These are phyloP conservation scores for Leptinotarsa rubiginosa DNA, from an alignment of 2,888 invertebrate genomes.

Conservation along the genomic window DNA sequence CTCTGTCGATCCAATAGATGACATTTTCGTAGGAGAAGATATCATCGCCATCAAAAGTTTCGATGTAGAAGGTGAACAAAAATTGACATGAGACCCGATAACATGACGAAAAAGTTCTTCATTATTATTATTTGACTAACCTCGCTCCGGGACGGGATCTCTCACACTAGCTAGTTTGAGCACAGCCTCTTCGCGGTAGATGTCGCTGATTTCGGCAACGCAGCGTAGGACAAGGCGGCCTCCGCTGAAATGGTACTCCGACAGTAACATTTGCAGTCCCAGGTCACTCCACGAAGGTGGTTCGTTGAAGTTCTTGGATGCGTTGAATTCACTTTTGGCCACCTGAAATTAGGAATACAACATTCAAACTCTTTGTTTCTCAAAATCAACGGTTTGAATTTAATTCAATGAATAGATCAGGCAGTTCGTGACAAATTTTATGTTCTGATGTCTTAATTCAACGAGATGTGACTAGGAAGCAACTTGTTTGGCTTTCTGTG, in stretches of 20 bases:
- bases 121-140: conserved; percentile 66
- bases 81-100: background rate
- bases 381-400: no score
- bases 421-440: no score
- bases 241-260: conserved; percentile 70
- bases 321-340: conserved; percentile 62
- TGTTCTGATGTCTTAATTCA: no score
- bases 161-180: conserved; percentile 78
- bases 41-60: background rate
- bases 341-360: conserved; percentile 53
- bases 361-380: background rate
- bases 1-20: no score
- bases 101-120: background rate
- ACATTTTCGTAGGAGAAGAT: no score
- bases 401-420: no score
- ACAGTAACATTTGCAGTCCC: conserved; percentile 70
- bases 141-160: conserved; percentile 84
- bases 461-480: no score
- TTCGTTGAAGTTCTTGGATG: conserved; percentile 68
- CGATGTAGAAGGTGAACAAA: background rate
- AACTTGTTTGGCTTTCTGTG: no score
- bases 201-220: conserved; percentile 75
- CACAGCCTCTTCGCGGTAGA: conserved; percentile 77
- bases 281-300: conserved; percentile 71
- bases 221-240: conserved; percentile 79